Percentiles rank a stretch among this genome's conserved stretches.
Evolutionary conservation across 2,797 vertebrate genomes (phyloP).

Genomic region (Rallus crepitans): DNA sequence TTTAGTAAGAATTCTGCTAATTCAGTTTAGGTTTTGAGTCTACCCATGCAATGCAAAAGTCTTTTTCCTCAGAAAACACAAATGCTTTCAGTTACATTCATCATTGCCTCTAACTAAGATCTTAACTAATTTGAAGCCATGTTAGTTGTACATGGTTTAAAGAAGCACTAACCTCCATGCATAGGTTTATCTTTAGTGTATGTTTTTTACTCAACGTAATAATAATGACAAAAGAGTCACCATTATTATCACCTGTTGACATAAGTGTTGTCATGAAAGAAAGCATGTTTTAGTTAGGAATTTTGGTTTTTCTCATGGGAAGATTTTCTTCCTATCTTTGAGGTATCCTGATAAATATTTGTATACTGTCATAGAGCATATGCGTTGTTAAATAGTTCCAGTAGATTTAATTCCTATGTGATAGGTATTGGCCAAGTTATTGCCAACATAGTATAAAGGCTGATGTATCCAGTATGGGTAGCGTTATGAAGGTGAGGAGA

Average conservation of each 20-base stretch:
- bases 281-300: neutral
- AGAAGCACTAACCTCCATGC: neutral
- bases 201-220: neutral
- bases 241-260: neutral
- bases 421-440: neutral
- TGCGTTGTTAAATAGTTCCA: neutral
- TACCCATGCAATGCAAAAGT: neutral
- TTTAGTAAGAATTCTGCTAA: neutral
- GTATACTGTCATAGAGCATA: neutral
- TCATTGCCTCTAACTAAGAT: neutral
- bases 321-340: neutral
- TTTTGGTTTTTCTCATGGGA: neutral
- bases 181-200: neutral
- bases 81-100: neutral
- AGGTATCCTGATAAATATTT: neutral
- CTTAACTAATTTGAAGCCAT: neutral
- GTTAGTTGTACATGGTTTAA: neutral
- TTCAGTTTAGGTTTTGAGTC: neutral
- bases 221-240: neutral
- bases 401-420: neutral
- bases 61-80: neutral
- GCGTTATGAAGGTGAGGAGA: neutral
- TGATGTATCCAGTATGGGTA: neutral
- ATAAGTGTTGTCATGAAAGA: neutral
- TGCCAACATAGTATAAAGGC: neutral